Evolutionary conservation across 2,888 invertebrate genomes (phyloP), one percentile per base, ranked within the genome.

Genomic region (Antheraea assamensis): DNA sequence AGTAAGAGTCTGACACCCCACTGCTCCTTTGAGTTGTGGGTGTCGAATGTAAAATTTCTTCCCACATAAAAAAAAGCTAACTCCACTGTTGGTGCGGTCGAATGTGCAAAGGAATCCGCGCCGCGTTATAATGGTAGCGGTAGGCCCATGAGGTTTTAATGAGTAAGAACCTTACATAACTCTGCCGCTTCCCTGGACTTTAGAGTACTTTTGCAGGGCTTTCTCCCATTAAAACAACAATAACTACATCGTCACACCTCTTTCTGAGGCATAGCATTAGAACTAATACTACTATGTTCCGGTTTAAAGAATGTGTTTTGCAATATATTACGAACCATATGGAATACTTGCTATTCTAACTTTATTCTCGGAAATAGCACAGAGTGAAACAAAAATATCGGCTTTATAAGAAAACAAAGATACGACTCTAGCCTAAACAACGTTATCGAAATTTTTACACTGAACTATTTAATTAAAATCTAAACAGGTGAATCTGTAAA

Each of bases 381-480:
- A 42, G 4, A 42, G 8, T 42, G 42, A 42, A 42, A 42, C 42
- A 42, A 42, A 42, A 10, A 8, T 10, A 42, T 35, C 35, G 3
- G 7, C 3, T 35, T 42, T 42, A n/a, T 24, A 61, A 17, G 17
- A 30, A 61, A 61, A 61, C 27, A 15, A 61, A 4, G 15, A 27
- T 47, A 47, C 27, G 13, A 47, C 24, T 49, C 71, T 71, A 27
- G 24, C 3, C n/a, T 70, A 7, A 49, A 49, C 47, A 19, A 72
- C 75, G 73, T 75, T 77, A 70, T 70, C 77, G 74, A 75, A 74
- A 78, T 79, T 82, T 74, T 76, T 80, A 82, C 75, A 81, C 79
- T n/a, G 13, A n/a, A 74, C 76, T 75, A 71, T 77, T 73, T 74
- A 76, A 52, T 73, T 42, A 68, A 68, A 68, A 68, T 68, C 68